These are phyloP conservation scores for Amiota communis DNA, from an alignment of 2,888 invertebrate species.

Conservation along the genomic window DNA sequence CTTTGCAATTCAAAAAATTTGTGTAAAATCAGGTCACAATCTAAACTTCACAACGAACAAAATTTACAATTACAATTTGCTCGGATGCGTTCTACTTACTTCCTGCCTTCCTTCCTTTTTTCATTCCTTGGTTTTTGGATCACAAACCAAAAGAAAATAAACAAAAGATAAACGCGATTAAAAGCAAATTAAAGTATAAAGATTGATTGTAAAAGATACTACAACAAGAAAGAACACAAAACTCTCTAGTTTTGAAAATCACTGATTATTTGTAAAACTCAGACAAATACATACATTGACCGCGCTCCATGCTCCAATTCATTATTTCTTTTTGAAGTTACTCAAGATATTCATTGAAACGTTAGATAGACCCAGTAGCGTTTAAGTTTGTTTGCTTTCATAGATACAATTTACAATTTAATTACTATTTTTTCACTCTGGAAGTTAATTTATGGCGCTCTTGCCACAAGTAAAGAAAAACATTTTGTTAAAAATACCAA, in stretches of 20 bases:
- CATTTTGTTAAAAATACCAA: conserved; percentile 14
- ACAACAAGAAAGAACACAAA: too few species aligned
- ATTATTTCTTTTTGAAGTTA: conserved; percentile 39
- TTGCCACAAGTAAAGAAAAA: conserved; percentile 10
- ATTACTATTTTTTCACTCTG: background rate
- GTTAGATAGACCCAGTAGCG: conserved; percentile 20
- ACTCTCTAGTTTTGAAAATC: too few species aligned
- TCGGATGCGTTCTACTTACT: conserved; percentile 25
- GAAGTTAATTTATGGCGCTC: conserved; percentile 33
- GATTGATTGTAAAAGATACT: background rate
- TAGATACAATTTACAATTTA: conserved; percentile 21
- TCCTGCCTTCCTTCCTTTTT: background rate
- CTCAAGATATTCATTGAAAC: background rate
- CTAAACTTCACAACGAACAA: background rate
- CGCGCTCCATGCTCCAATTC: conserved; percentile 38
- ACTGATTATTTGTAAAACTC: background rate
- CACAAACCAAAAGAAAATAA: conserved; percentile 14
- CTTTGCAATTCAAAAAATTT: conserved; percentile 1
- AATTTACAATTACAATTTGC: background rate
- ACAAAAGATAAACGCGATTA: conserved; percentile 8
- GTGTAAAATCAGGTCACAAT: conserved; percentile 29
- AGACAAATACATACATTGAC: background rate
- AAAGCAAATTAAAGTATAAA: background rate
- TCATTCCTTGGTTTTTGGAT: background rate
- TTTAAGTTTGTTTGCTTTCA: background rate